A percentile compares a stretch with the other conserved stretches of the same genome.
phyloP scores from a whole-genome alignment of 2,888 invertebrate genomes.

The Thera britannica region DNA sequence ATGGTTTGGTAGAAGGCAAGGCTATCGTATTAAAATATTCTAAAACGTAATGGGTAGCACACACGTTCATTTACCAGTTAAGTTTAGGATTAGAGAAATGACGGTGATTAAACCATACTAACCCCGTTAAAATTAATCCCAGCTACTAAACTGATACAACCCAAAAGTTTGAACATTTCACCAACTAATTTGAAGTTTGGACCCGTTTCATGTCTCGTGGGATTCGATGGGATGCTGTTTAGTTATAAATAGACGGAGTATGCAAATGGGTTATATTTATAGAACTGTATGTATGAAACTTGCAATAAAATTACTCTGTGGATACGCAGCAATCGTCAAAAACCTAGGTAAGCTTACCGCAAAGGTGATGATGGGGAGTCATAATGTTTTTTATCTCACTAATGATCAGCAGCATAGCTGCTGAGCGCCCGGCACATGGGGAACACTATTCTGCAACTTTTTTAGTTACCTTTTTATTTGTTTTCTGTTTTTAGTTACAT shows the following conservation, averaged over 20 bases:
- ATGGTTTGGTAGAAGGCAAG: no score
- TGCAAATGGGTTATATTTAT: constrained; percentile 38
- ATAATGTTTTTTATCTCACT: no score
- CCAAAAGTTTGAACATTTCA: constrained; percentile 66
- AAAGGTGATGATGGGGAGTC: no score
- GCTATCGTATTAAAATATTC: background rate
- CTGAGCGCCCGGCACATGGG: no score
- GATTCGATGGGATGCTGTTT: constrained; percentile 52
- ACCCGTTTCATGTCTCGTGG: constrained; percentile 54
- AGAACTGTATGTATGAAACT: background rate
- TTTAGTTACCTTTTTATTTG: no score
- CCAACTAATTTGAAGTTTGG: constrained; percentile 63
- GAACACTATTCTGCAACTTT: no score
- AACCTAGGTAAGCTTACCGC: no score
- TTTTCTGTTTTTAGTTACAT: no score
- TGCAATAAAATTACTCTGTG: background rate
- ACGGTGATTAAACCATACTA: constrained; percentile 42
- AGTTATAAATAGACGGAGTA: constrained; percentile 46
- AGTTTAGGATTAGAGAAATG: constrained; percentile 39
- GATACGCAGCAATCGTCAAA: no score
- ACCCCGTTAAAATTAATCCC: constrained; percentile 57
- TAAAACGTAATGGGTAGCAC: constrained; percentile 20
- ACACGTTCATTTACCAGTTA: constrained; percentile 16
- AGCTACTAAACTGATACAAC: constrained; percentile 56
- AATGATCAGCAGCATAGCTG: no score